Conservation (phyloP, 1,140 invertebrate genomes). For the Brachionus manjavacas region DNA sequence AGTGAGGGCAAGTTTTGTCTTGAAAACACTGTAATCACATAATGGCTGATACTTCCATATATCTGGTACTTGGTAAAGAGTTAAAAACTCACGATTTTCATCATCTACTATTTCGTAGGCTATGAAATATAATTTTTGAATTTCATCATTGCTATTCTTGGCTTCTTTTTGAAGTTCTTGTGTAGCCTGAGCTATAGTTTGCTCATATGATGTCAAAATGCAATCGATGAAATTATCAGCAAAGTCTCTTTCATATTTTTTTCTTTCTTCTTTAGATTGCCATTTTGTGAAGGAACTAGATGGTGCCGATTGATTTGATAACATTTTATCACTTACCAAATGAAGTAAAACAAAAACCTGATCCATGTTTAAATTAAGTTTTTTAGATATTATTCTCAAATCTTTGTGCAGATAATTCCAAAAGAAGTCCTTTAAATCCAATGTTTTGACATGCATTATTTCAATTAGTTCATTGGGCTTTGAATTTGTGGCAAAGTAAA, state of each 20-base stretch:
- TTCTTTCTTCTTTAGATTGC: background rate
- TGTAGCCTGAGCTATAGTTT: background rate
- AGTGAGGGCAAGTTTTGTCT: background rate
- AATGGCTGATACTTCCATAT: slow-evolving; percentile 31
- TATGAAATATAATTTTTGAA: slow-evolving; percentile 33
- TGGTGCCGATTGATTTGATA: background rate
- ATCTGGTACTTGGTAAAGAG: background rate
- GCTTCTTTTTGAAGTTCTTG: background rate
- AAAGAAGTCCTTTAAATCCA: slow-evolving; percentile 35
- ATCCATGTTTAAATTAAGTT: slow-evolving; percentile 38
- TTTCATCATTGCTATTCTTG: slow-evolving; percentile 20
- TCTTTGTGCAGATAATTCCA: slow-evolving; percentile 39
- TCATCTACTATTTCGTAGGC: background rate
- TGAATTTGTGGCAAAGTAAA: background rate
- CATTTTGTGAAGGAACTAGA: background rate
- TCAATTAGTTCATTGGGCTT: background rate
- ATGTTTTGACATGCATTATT: slow-evolving; percentile 32
- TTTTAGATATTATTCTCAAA: slow-evolving; percentile 15
- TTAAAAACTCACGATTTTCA: background rate
- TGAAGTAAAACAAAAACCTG: slow-evolving; percentile 38
- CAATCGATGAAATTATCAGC: background rate
- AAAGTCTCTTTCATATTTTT: slow-evolving; percentile 17
- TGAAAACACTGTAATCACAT: slow-evolving; percentile 15
- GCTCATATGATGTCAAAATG: background rate
- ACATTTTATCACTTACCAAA: background rate